These are phyloP conservation scores for Phengaris alcon DNA, from an alignment of 2,888 invertebrate genomes.

Conservation along the genomic window DNA sequence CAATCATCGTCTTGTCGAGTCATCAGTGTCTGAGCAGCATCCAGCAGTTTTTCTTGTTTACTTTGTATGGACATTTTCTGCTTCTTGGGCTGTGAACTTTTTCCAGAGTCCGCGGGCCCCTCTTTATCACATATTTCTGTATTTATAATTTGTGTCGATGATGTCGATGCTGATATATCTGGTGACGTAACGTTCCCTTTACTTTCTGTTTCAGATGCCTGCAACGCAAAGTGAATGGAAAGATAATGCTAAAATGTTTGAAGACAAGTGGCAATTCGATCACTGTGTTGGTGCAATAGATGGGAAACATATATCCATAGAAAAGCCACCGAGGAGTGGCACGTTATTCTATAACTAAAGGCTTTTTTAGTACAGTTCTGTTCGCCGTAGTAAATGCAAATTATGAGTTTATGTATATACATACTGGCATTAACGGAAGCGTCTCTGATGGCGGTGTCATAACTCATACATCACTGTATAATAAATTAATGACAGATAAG, in stretches of 20 bases:
- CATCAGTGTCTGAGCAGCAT: constrained; percentile 34
- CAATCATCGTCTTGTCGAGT: constrained; percentile 31
- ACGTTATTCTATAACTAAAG: constrained; percentile 41
- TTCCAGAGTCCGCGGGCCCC: constrained; percentile 27
- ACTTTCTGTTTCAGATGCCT: constrained; percentile 25
- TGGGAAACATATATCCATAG: constrained; percentile 40
- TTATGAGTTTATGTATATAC: no score
- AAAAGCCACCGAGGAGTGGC: constrained; percentile 38
- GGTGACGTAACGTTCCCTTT: constrained; percentile 25
- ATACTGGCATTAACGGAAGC: no score
- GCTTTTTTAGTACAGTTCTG: constrained; percentile 39
- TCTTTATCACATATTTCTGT: constrained; percentile 31
- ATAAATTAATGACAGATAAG: constrained; percentile 2
- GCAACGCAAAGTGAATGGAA: constrained; percentile 19
- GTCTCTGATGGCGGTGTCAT: constrained; percentile 33
- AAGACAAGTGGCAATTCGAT: constrained; percentile 38
- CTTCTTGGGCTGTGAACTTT: constrained; percentile 33
- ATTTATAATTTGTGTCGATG: constrained; percentile 30
- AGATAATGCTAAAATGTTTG: constrained; percentile 27
- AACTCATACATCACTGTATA: constrained; percentile 29
- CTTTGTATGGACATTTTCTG: constrained; percentile 33
- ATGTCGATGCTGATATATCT: constrained; percentile 28
- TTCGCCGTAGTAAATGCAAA: no score
- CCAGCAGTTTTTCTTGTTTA: constrained; percentile 34
- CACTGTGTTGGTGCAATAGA: constrained; percentile 39